Evolutionary conservation across 2,113 vertebrate species (phyloP).

Genomic region (Dendropsophus ebraccatus): DNA sequence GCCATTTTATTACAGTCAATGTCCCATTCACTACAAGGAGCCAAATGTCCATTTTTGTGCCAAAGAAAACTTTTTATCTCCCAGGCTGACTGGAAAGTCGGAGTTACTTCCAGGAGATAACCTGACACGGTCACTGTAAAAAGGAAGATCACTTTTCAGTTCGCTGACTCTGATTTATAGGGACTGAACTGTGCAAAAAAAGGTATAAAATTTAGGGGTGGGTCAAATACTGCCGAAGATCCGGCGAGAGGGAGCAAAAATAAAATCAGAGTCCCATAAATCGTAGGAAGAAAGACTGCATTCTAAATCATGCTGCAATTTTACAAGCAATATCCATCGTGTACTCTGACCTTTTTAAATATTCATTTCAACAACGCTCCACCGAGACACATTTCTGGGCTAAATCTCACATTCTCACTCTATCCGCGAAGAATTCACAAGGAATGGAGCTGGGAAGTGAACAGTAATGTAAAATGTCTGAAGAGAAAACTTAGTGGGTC

Average conservation of each 20-base stretch:
- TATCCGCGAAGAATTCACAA: neutral
- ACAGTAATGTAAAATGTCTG: neutral
- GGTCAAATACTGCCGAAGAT: constrained; percentile 24
- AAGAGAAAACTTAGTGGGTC: neutral
- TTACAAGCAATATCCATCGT: constrained; percentile 59
- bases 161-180: constrained; percentile 60
- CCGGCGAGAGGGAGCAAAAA: constrained; percentile 38
- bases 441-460: neutral
- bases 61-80: constrained; percentile 31
- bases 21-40: neutral
- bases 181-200: constrained; percentile 45
- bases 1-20: neutral
- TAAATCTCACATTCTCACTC: constrained; percentile 34
- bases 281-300: constrained; percentile 28
- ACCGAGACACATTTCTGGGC: constrained; percentile 42
- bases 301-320: constrained; percentile 60
- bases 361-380: constrained; percentile 62
- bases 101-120: neutral
- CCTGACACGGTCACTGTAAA: constrained; percentile 1
- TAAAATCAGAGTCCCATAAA: constrained; percentile 53
- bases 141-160: constrained; percentile 53
- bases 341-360: constrained; percentile 63
- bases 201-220: constrained; percentile 33
- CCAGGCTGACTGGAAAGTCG: neutral
- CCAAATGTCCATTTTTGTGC: neutral